Evolutionary conservation across 2,113 vertebrate species (phyloP), one percentile per base, ranked within the genome.

Genomic region (Anhinga rufa): DNA sequence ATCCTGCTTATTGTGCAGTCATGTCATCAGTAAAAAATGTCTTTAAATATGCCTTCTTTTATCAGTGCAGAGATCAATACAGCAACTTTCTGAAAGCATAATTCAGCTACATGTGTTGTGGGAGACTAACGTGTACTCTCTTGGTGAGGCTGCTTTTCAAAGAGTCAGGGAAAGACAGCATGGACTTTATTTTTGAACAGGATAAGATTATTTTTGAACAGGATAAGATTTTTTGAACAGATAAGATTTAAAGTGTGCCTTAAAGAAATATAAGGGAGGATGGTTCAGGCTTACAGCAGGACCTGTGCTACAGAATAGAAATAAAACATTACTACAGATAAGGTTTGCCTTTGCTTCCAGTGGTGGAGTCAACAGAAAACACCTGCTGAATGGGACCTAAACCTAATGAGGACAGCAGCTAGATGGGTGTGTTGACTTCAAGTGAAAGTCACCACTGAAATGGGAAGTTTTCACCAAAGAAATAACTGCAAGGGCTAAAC

Each of bases 21-120:
- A 78, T 86, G 91, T 95, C 94, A 96, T 75, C 84, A 88, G 89
- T 94, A 91, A 97, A 95, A 95, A 95, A 91, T 90, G 75, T n/a
- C 94, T 95, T 95, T 82, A 91, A 92, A 32, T 42, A 9, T 77
- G 89, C 46, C 48, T 90, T 74, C 89, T 96, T 97, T 95, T 95
- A 95, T 96, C 94, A 90, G 86, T 36, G 38, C 55, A 68, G 78
- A 82, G 82, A 97, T 96, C 96, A 95, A 95, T 95, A 92, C 60
- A 62, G 91, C 68, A 95, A 79, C 86, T 97, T 97, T 97, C 70
- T 94, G 94, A 87, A 82, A 88, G 87, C 82, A 70, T 95, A 93
- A 93, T 92, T 93, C 92, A 83, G 84, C 88, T 92, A 91, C 75
- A 87, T 4, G 84, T 91, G 94, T 42, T 94, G 54, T 82, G 64